These are phyloP conservation scores for Amphimedon queenslandica DNA, from an alignment of 37 sponge, comb jelly and placozoan genomes.

Conservation along the genomic window DNA sequence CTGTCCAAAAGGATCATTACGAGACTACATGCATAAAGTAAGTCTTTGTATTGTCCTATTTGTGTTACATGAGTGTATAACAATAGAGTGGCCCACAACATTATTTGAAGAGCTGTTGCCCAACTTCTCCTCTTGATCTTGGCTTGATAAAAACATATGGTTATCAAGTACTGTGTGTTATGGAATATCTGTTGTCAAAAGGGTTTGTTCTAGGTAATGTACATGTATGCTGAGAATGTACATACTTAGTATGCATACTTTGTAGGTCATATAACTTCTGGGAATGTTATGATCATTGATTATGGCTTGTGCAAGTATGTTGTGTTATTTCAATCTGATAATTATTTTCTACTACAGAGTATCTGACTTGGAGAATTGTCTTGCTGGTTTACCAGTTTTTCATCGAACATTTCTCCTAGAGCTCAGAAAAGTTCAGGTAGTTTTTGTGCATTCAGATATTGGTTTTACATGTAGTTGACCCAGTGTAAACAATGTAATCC, in stretches of 20 bases:
- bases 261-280: slow-evolving; percentile 73
- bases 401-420: slow-evolving; percentile 49
- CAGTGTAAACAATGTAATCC: too few relatives aligned
- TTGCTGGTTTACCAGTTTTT: slow-evolving; percentile 57
- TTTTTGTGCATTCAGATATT: too few relatives aligned
- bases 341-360: slow-evolving; percentile 17
- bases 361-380: slow-evolving; percentile 69
- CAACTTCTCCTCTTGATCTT: slow-evolving; percentile 5
- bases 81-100: neutral
- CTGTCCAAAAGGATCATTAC: slow-evolving; percentile 53
- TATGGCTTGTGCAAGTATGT: slow-evolving; percentile 48
- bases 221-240: neutral
- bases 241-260: neutral
- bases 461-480: too few relatives aligned
- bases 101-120: slow-evolving; percentile 42
- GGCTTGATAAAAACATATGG: slow-evolving; percentile 53
- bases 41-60: neutral
- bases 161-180: slow-evolving; percentile 73
- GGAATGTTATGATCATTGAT: slow-evolving; percentile 73
- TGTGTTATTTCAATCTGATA: too few relatives aligned
- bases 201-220: slow-evolving; percentile 77
- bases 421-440: slow-evolving; percentile 52
- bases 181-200: slow-evolving; percentile 63
- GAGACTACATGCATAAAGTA: slow-evolving; percentile 60
- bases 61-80: neutral